phyloP scores from a whole-genome alignment of 2,113 vertebrate species.

The Chamaetylas fuelleborni region DNA sequence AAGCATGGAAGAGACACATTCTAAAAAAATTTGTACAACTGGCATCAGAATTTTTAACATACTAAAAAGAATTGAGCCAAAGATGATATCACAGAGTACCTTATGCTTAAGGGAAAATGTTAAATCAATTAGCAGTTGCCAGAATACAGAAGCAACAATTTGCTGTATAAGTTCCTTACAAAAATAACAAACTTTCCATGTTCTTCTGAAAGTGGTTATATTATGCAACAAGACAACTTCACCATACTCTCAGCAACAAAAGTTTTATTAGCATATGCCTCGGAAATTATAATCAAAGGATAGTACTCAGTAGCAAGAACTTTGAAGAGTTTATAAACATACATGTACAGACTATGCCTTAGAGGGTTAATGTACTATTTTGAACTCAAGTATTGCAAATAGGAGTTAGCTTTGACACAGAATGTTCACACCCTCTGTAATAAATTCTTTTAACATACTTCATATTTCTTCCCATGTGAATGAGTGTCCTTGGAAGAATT shows the following conservation, averaged over 20 bases:
- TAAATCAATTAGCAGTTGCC: slow-evolving; percentile 63
- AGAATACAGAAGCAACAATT: slow-evolving; percentile 32
- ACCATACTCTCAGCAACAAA: background rate
- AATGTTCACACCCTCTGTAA: slow-evolving; percentile 38
- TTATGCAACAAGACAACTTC: slow-evolving; percentile 5
- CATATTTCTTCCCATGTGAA: slow-evolving; percentile 39
- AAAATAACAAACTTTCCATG: background rate
- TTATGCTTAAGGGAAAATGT: slow-evolving; percentile 60
- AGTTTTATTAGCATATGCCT: background rate
- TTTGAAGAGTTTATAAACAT: background rate
- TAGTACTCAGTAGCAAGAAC: background rate
- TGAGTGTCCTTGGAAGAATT: slow-evolving; percentile 43
- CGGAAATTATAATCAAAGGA: slow-evolving; percentile 17
- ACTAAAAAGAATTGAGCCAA: slow-evolving; percentile 46
- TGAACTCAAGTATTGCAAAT: slow-evolving; percentile 30
- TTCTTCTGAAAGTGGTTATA: slow-evolving; percentile 9
- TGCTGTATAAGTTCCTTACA: slow-evolving; percentile 7
- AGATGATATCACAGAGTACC: slow-evolving; percentile 51
- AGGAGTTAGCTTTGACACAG: slow-evolving; percentile 28
- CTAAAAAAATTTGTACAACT: slow-evolving; percentile 10
- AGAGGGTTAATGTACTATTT: slow-evolving; percentile 40
- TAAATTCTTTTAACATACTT: slow-evolving; percentile 55
- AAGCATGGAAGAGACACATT: background rate
- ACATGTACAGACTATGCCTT: background rate
- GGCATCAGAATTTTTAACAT: slow-evolving; percentile 36